Conservation (phyloP, 2,888 invertebrate species). For the Macrosiphum euphorbiae region DNA sequence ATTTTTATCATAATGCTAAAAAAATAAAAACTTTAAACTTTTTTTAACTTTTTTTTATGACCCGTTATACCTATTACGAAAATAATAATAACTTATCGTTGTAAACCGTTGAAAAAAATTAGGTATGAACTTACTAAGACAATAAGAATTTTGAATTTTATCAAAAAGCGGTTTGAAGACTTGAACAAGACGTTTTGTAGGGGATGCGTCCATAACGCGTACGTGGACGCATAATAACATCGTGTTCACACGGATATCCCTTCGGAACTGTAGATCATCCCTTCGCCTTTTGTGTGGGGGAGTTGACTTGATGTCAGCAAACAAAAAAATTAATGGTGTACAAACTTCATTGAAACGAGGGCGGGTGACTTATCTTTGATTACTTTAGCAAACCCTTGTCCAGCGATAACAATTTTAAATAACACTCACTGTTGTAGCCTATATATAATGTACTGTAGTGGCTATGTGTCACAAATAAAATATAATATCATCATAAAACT, state of each 20-base stretch:
- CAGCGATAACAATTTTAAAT: conserved; percentile 26
- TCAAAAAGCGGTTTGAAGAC: not conserved
- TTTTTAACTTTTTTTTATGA: too few species aligned
- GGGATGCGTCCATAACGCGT: conserved; percentile 39
- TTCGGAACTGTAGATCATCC: conserved; percentile 42
- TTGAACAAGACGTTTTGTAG: not conserved
- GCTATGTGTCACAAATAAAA: not conserved
- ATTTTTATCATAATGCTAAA: too few species aligned
- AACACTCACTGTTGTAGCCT: not conserved
- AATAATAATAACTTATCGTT: not conserved
- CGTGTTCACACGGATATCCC: conserved; percentile 51
- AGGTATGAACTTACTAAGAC: not conserved
- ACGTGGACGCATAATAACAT: conserved; percentile 2
- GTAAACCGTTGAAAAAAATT: not conserved
- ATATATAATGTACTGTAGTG: not conserved
- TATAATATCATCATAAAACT: not conserved
- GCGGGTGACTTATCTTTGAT: conserved; percentile 42
- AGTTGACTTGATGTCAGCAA: conserved; percentile 52
- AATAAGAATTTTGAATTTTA: conserved; percentile 24
- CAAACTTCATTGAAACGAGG: conserved; percentile 53
- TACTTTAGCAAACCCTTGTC: conserved; percentile 46
- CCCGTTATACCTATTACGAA: too few species aligned
- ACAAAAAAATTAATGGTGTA: conserved; percentile 58
- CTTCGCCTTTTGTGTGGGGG: conserved; percentile 21
- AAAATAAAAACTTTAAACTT: too few species aligned